Evolutionary conservation across 2,797 vertebrate species (phyloP).

Genomic region (Aeoliscus strigatus): DNA sequence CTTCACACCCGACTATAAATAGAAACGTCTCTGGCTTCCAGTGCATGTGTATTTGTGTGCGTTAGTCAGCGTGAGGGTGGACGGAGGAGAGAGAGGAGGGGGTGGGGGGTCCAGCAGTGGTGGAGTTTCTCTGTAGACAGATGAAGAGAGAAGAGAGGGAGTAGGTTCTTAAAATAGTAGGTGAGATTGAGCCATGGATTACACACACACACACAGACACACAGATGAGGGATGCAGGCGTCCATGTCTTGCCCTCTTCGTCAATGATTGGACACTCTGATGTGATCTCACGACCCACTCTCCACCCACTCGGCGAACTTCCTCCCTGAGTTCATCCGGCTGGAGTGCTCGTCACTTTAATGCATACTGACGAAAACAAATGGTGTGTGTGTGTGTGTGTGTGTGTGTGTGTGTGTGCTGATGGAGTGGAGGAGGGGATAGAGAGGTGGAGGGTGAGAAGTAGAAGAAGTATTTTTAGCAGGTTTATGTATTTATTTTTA

Average conservation of each 20-base stretch:
- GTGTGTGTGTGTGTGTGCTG: conserved; percentile 17
- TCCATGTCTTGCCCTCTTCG: conserved; percentile 41
- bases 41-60: conserved; percentile 5
- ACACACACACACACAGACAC: conserved; percentile 35
- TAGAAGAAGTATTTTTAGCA: conserved; percentile 73
- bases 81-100: neutral
- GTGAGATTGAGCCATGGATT: conserved; percentile 69
- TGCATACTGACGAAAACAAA: conserved; percentile 59
- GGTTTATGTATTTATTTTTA: conserved; percentile 35
- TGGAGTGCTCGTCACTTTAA: conserved; percentile 57
- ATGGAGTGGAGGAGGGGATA: conserved; percentile 20
- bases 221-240: conserved; percentile 29
- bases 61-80: neutral
- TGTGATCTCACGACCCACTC: conserved; percentile 53
- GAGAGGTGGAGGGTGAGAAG: conserved; percentile 59
- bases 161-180: conserved; percentile 69
- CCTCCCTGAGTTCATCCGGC: conserved; percentile 57
- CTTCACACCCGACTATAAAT: conserved; percentile 61
- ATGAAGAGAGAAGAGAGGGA: conserved; percentile 40
- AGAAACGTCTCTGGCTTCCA: conserved; percentile 40
- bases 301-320: conserved; percentile 64
- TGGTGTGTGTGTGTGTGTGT: conserved; percentile 14
- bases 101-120: conserved; percentile 1
- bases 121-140: conserved; percentile 18
- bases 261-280: conserved; percentile 49